Evolutionary conservation across 2,797 vertebrate genomes (phyloP).

Genomic region (Cirrhinus mrigala): DNA sequence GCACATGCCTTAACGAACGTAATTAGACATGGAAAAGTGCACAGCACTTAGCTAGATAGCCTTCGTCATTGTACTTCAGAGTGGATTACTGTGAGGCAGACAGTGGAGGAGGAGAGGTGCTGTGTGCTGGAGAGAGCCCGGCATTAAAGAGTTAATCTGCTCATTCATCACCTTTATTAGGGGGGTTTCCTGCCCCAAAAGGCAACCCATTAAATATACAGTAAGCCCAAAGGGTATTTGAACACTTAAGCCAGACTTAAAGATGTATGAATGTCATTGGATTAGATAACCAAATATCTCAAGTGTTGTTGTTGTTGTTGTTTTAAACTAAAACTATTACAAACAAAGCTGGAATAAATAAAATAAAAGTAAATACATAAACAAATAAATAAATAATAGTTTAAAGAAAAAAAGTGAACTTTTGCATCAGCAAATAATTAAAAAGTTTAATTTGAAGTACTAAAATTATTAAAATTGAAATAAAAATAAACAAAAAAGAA

Average conservation of each 20-base stretch:
- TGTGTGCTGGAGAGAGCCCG: conserved; percentile 8
- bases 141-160: conserved; percentile 64
- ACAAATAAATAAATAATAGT: no score
- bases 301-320: background rate
- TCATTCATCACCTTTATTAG: conserved; percentile 35
- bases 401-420: no score
- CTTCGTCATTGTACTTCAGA: conserved; percentile 34
- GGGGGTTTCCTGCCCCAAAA: conserved; percentile 40
- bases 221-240: conserved; percentile 50
- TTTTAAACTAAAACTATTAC: background rate
- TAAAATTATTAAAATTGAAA: background rate
- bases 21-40: conserved; percentile 41
- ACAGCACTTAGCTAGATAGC: conserved; percentile 31
- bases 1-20: conserved; percentile 28
- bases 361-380: no score
- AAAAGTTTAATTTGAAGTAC: background rate
- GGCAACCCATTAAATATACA: conserved; percentile 63
- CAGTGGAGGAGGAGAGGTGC: background rate
- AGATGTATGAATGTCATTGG: background rate
- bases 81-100: conserved; percentile 42
- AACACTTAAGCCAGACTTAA: conserved; percentile 11
- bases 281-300: background rate
- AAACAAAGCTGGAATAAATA: background rate
- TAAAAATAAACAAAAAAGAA: no score
- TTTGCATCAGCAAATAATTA: no score